Evolutionary conservation across 2,888 invertebrate genomes (phyloP).

Genomic region (Notodonta dromedarius): DNA sequence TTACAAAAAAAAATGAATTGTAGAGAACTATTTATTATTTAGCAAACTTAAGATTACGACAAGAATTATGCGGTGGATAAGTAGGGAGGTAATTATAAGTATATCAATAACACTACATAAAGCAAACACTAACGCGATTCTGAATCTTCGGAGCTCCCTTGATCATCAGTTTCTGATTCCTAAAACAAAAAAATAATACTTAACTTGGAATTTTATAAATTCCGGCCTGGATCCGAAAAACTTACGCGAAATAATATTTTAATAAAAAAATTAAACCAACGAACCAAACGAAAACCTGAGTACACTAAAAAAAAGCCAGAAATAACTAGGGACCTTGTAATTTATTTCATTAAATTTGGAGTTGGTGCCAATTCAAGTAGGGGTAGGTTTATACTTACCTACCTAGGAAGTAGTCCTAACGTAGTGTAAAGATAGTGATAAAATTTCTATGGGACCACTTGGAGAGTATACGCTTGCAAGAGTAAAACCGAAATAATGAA

Average conservation of each 20-base stretch:
- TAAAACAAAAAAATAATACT: slow-evolving; percentile 37
- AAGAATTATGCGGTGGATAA: background rate
- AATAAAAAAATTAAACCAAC: no score
- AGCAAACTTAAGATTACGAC: background rate
- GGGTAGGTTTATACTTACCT: no score
- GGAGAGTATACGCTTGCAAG: no score
- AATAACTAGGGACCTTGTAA: no score
- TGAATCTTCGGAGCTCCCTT: slow-evolving; percentile 67
- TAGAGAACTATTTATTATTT: background rate
- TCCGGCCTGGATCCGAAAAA: background rate
- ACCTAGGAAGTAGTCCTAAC: no score
- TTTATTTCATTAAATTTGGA: no score
- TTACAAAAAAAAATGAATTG: background rate
- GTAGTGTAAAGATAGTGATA: no score
- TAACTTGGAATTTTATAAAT: background rate
- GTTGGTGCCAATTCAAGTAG: no score
- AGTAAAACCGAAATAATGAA: slow-evolving; percentile 18
- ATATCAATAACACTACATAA: slow-evolving; percentile 10
- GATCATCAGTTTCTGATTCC: slow-evolving; percentile 69
- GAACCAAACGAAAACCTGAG: no score
- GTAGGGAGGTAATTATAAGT: slow-evolving; percentile 27
- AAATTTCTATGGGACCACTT: no score
- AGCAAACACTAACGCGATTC: slow-evolving; percentile 65
- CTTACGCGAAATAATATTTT: no score
- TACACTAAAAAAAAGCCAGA: no score